Percentiles rank a stretch among this genome's conserved stretches.
Evolutionary conservation across 2,113 vertebrate genomes (phyloP).

Genomic region (Eurypyga helias): DNA sequence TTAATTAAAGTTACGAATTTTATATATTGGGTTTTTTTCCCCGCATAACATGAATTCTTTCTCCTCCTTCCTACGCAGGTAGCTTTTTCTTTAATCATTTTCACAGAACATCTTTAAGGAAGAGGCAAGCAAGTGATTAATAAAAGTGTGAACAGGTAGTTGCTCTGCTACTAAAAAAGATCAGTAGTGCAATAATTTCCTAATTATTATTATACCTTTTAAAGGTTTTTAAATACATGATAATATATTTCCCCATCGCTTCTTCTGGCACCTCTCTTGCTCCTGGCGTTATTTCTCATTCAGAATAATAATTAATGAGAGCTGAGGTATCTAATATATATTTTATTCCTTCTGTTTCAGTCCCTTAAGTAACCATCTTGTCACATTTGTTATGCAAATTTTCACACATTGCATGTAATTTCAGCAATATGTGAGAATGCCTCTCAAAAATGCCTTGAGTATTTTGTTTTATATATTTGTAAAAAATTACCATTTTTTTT

Average conservation of each 20-base stretch:
- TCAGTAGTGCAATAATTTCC: constrained; percentile 73
- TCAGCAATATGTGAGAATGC: constrained; percentile 66
- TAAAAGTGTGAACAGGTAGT: constrained; percentile 73
- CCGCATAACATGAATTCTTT: constrained; percentile 24
- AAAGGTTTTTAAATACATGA: constrained; percentile 72
- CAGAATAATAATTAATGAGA: constrained; percentile 77
- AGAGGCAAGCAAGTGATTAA: constrained; percentile 55
- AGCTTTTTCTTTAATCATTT: constrained; percentile 44
- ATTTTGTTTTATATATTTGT: constrained; percentile 68
- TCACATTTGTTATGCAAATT: constrained; percentile 81
- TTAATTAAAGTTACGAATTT: constrained; percentile 66
- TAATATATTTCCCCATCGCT: constrained; percentile 67
- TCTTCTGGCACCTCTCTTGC: constrained; percentile 64
- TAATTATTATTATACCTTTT: constrained; percentile 76
- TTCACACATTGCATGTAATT: constrained; percentile 60
- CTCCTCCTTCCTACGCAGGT: not conserved
- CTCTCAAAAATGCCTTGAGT: constrained; percentile 70
- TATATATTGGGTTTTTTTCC: not conserved
- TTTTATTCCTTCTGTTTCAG: constrained; percentile 75
- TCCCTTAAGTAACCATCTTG: constrained; percentile 78
- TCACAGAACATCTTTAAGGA: constrained; percentile 36
- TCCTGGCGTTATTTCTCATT: constrained; percentile 69
- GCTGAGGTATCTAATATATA: constrained; percentile 66
- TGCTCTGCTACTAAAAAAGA: constrained; percentile 63
- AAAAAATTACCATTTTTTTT: constrained; percentile 54